phyloP scores from a whole-genome alignment of 1,140 invertebrate species.

The Aphis craccivora region DNA sequence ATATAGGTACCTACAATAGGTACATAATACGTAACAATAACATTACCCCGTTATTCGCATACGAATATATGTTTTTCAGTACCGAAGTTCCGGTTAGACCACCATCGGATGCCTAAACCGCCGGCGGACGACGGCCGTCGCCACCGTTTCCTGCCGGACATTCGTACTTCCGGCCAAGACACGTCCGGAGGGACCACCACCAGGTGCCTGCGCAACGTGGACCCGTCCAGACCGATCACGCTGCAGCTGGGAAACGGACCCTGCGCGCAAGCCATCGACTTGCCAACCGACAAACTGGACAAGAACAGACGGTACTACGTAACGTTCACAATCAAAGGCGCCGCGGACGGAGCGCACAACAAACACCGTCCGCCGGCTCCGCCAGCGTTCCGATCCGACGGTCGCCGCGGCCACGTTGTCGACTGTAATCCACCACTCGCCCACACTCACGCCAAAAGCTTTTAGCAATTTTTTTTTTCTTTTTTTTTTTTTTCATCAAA shows the following conservation, averaged over 20 bases:
- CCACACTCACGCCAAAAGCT: conserved; percentile 52
- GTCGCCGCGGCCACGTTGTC: neutral
- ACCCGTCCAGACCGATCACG: conserved; percentile 67
- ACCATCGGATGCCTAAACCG: conserved; percentile 77
- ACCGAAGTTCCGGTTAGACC: conserved; percentile 76
- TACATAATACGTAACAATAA: neutral
- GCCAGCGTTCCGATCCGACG: neutral
- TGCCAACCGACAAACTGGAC: conserved; percentile 83
- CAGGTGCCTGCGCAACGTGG: conserved; percentile 62
- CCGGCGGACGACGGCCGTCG: conserved; percentile 58
- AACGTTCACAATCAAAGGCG: conserved; percentile 84
- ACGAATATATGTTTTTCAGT: conserved; percentile 61
- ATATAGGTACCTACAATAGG: too few relatives aligned
- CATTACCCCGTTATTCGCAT: neutral
- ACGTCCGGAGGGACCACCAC: conserved; percentile 62
- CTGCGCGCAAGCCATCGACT: conserved; percentile 82
- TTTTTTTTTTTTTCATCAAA: neutral
- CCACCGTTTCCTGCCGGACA: conserved; percentile 69
- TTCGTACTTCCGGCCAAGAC: conserved; percentile 61
- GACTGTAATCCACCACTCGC: conserved; percentile 1
- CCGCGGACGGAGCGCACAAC: neutral
- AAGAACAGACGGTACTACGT: conserved; percentile 89
- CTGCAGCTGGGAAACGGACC: conserved; percentile 80
- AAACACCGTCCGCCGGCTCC: neutral
- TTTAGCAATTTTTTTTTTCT: neutral